These are phyloP conservation scores for Microcebus tavaratra DNA, from an alignment of 2,113 vertebrate species.

Conservation along the genomic window DNA sequence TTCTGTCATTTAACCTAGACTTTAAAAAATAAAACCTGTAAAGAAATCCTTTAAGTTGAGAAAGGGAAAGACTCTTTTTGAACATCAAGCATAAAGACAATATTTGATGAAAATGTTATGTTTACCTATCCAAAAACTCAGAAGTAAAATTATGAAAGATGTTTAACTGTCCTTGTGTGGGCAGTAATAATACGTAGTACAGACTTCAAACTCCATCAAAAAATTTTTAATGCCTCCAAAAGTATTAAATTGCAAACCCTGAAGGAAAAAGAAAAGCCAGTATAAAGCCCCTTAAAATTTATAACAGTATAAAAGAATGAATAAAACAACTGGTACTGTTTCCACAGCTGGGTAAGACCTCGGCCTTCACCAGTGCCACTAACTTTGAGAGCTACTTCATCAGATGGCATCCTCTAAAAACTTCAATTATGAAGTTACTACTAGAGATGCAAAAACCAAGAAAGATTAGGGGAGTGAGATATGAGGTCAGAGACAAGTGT, in stretches of 20 bases:
- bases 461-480: not conserved
- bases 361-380: not conserved
- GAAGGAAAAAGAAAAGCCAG: slow-evolving; percentile 41
- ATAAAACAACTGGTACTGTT: not conserved
- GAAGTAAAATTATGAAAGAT: not conserved
- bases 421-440: not conserved
- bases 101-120: slow-evolving; percentile 46
- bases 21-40: slow-evolving; percentile 52
- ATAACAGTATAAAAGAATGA: not conserved
- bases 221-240: not conserved
- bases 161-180: slow-evolving; percentile 60
- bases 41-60: slow-evolving; percentile 6
- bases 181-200: slow-evolving; percentile 20
- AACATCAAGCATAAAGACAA: slow-evolving; percentile 47
- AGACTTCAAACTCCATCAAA: slow-evolving; percentile 59
- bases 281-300: not conserved
- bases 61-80: not conserved
- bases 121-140: not conserved
- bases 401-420: not conserved
- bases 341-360: not conserved
- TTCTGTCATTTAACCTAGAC: slow-evolving; percentile 22
- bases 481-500: not conserved
- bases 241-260: not conserved
- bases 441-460: not conserved
- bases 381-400: not conserved